These are phyloP conservation scores for Drymodes brunneopygia DNA, from an alignment of 2,113 vertebrate genomes.

Conservation along the genomic window DNA sequence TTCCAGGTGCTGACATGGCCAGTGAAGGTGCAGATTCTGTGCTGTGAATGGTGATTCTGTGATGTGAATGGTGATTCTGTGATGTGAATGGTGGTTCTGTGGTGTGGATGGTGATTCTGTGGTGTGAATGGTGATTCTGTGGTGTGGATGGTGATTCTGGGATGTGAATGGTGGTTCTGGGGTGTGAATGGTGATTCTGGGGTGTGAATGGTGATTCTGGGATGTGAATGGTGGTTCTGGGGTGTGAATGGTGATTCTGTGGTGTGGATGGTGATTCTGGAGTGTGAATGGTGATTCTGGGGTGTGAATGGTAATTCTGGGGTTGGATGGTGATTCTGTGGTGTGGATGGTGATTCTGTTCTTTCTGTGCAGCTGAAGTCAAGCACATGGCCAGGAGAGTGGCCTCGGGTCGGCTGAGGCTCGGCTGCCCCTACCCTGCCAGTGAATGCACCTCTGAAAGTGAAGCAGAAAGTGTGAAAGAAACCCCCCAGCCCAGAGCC, in stretches of 20 bases:
- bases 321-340: too few species aligned
- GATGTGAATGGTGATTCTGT: background rate
- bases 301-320: too few species aligned
- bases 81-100: too few species aligned
- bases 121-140: background rate
- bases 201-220: background rate
- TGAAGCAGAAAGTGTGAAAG: background rate
- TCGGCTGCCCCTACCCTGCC: background rate
- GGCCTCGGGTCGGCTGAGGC: conserved; percentile 58
- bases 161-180: too few species aligned
- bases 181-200: background rate
- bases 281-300: background rate
- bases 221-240: too few species aligned
- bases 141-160: background rate
- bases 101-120: background rate
- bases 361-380: conserved; percentile 65
- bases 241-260: background rate
- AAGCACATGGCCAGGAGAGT: conserved; percentile 68
- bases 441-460: conserved; percentile 20
- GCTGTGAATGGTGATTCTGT: background rate
- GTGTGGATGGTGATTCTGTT: background rate
- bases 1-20: too few species aligned
- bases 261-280: background rate
- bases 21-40: background rate
- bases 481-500: background rate